These are phyloP conservation scores for Rotaria socialis DNA, from an alignment of 2,888 invertebrate species.

Conservation along the genomic window DNA sequence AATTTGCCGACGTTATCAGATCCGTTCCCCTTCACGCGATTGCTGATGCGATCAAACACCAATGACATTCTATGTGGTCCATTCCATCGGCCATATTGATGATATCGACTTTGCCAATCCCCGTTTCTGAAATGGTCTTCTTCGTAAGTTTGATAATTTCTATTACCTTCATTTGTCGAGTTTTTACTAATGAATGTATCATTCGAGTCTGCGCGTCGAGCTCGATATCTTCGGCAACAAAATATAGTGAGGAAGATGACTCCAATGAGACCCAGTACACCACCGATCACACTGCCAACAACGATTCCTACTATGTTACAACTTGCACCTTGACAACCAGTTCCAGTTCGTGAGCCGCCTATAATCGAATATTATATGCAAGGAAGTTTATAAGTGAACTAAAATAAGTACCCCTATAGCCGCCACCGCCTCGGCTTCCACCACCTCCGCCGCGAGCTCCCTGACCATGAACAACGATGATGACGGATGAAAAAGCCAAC, in stretches of 20 bases:
- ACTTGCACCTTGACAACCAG: background rate
- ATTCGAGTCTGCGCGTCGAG: background rate
- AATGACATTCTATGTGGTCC: background rate
- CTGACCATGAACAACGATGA: background rate
- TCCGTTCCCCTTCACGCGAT: background rate
- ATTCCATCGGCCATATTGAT: background rate
- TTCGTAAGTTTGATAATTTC: background rate
- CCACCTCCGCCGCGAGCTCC: background rate
- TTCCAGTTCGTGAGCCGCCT: background rate
- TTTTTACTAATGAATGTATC: background rate
- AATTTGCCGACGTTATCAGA: background rate
- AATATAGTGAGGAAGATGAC: background rate
- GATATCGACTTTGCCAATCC: background rate
- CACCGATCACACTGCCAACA: background rate
- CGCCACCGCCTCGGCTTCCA: background rate
- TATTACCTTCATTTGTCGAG: background rate
- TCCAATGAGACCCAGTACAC: background rate
- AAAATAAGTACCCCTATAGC: background rate
- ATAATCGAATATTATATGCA: background rate
- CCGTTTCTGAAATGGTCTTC: background rate
- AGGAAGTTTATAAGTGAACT: background rate
- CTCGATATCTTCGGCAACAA: background rate
- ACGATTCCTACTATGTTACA: background rate
- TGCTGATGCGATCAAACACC: background rate
- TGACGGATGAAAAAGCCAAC: background rate